phyloP scores from a whole-genome alignment of 2,888 invertebrate genomes.

The Teinopalpus imperialis region DNA sequence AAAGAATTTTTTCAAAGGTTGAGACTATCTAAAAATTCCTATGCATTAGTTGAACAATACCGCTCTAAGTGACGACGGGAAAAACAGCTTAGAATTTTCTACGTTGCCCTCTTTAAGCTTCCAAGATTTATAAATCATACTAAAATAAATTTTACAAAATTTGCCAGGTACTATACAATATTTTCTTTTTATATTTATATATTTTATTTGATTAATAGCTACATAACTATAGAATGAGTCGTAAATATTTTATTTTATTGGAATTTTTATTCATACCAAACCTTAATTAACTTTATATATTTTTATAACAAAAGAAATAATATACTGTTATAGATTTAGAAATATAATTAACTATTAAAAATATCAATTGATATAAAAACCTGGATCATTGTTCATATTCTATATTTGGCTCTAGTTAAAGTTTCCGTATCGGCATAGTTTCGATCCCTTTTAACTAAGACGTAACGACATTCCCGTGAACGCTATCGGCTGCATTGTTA shows the following conservation, averaged over 20 bases:
- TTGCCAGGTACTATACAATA: background rate
- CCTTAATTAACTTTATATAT: no score
- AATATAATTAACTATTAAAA: no score
- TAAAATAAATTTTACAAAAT: background rate
- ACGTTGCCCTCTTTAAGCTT: background rate
- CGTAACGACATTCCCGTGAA: conserved; percentile 39
- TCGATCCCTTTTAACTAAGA: conserved; percentile 31
- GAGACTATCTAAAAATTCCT: conserved; percentile 48
- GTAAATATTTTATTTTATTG: no score
- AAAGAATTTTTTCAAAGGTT: conserved; percentile 46
- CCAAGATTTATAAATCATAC: conserved; percentile 12
- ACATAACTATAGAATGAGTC: no score
- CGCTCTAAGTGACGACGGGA: conserved; percentile 44
- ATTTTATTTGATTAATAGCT: no score
- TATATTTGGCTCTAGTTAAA: conserved; percentile 6
- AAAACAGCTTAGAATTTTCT: conserved; percentile 32
- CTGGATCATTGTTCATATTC: background rate
- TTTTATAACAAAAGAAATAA: no score
- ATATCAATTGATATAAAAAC: no score
- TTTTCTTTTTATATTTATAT: no score
- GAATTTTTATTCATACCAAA: no score
- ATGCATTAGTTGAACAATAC: conserved; percentile 58
- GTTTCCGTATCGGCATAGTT: conserved; percentile 17
- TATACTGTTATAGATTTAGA: no score
- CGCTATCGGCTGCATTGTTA: conserved; percentile 36